Evolutionary conservation across 2,888 invertebrate genomes (phyloP), one percentile per base, ranked within the genome.

Genomic region (Cosmia trapezina): DNA sequence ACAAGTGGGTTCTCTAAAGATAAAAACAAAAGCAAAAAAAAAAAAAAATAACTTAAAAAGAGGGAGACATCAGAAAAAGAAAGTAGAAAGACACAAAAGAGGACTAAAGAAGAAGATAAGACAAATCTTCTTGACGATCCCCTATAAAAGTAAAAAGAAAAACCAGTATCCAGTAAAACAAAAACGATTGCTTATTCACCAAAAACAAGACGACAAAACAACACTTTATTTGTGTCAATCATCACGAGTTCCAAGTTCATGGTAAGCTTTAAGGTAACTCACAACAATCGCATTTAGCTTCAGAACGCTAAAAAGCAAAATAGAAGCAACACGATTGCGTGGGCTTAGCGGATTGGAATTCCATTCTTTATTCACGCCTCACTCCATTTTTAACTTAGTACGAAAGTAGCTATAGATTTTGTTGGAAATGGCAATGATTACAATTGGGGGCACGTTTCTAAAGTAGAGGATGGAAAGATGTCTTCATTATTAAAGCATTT

Each of bases 331-430:
- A 84, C 85, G 88, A 91, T 91, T 89, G 90, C 88, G 88, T 90
- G 87, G 88, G 86, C 84, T 90, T 91, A 90, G 87, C 85, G 89
- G 89, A 93, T 90, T 90, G 89, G 87, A 91, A 91, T 92, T 88
- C 89, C 87, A 88, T 90, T 92, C 87, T 91, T 91, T 80, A 80
- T 90, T 90, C 87, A 86, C 84, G 84, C 87, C 81, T 86, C 80
- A 81, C 86, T 86, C 77, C 82, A 76, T 79, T 88, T 82, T 82
- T 72, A 81, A 70, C 66, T 70, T 61, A 37, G 79, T 79, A 83
- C 43, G 57, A 73, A 79, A 76, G 81, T 81, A 71, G 70, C 73
- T 61, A 72, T 76, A 68, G 70, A 76, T 59, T 57, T 65, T 70
- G 51, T 82, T 54, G 41, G 22, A 64, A 72, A 66, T 57, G 56